A percentile compares a stretch with the other conserved stretches of the same genome.
phyloP scores from a whole-genome alignment of 2,797 vertebrate species.

The Perodicticus potto region DNA sequence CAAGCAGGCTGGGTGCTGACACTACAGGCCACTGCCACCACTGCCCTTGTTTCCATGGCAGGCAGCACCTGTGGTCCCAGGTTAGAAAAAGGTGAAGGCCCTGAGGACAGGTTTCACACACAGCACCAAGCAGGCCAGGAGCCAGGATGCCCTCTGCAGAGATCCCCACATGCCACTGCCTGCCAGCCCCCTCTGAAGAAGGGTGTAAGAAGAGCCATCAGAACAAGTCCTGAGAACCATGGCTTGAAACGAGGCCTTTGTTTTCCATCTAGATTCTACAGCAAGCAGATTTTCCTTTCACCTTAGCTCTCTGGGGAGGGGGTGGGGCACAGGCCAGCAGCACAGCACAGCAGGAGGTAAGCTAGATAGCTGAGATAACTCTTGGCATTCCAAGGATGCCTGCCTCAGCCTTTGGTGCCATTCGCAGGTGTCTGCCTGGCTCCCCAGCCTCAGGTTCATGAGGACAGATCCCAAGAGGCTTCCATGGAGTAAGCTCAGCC shows the following conservation, averaged over 20 bases:
- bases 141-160: neutral
- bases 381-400: neutral
- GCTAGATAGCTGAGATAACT: fast-evolving
- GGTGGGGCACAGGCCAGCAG: too few species aligned
- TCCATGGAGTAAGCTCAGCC: neutral
- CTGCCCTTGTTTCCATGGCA: neutral
- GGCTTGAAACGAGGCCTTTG: neutral
- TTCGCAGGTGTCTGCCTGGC: neutral
- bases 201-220: neutral
- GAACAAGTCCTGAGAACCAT: neutral
- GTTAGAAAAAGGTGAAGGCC: neutral
- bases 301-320: neutral
- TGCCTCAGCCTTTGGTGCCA: neutral
- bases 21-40: too few species aligned
- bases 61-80: neutral
- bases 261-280: neutral
- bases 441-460: too few species aligned
- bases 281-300: neutral
- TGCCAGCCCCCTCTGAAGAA: neutral
- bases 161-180: neutral
- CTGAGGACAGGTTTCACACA: neutral
- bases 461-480: too few species aligned
- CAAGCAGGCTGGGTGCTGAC: neutral
- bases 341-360: neutral
- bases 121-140: neutral